Percentiles rank a stretch among this genome's conserved stretches.
Evolutionary conservation across 2,888 invertebrate genomes (phyloP).

Genomic region (Morpho deidamia): DNA sequence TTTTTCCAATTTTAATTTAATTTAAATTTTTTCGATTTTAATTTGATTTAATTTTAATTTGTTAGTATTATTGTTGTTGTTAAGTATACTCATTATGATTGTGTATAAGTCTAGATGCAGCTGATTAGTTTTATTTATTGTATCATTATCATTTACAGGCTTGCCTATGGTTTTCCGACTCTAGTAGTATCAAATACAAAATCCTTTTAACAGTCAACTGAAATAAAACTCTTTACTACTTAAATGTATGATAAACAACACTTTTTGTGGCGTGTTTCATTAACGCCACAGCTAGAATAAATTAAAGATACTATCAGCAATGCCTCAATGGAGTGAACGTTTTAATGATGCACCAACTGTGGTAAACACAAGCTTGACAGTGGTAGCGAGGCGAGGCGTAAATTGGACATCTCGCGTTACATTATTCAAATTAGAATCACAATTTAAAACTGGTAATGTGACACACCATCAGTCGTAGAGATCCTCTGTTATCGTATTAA

Average conservation of each 20-base stretch:
- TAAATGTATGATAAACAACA: constrained; percentile 6
- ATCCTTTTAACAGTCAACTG: neutral
- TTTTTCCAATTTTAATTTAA: no score
- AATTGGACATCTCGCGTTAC: constrained; percentile 22
- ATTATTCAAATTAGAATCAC: constrained; percentile 30
- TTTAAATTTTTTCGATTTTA: no score
- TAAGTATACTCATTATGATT: no score
- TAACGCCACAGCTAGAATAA: constrained; percentile 4
- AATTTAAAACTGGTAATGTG: constrained; percentile 41
- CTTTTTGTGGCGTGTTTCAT: constrained; percentile 3
- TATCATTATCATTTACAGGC: no score
- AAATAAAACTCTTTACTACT: neutral
- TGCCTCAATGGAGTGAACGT: constrained; percentile 2
- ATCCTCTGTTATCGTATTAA: constrained; percentile 61
- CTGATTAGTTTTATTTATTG: no score
- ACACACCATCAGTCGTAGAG: constrained; percentile 65
- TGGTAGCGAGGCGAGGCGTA: constrained; percentile 11
- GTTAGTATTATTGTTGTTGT: no score
- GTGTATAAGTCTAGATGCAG: no score
- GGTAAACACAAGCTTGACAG: constrained; percentile 1
- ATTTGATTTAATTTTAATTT: no score
- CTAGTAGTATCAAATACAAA: no score
- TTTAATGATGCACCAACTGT: constrained; percentile 7
- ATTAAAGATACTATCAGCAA: constrained; percentile 8
- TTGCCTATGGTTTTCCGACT: no score